Percentiles rank a stretch among this genome's conserved stretches.
Conservation (phyloP, 2,888 invertebrate genomes). For the Muschampia plurimacula region DNA sequence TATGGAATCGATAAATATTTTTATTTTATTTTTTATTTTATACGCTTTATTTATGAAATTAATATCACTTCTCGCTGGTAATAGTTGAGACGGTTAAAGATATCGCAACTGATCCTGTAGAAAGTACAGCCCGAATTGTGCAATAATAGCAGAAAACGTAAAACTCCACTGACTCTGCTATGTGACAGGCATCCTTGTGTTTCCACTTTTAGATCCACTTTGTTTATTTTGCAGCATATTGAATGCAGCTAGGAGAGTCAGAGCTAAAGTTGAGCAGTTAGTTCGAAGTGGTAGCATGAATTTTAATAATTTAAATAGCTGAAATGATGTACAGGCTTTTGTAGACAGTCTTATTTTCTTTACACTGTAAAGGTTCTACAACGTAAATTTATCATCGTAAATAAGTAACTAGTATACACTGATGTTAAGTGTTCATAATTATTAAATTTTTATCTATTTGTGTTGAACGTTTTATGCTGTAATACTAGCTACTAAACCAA, state of each 20-base stretch:
- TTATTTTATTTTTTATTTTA: too few species aligned
- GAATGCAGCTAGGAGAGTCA: neutral
- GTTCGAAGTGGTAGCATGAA: neutral
- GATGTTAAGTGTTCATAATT: too few species aligned
- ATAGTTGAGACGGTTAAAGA: neutral
- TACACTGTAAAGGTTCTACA: too few species aligned
- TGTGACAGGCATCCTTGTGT: conserved; percentile 6
- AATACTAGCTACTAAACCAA: too few species aligned
- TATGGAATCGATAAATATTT: neutral
- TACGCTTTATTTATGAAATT: too few species aligned
- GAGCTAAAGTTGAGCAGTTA: neutral
- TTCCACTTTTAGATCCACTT: conserved; percentile 14
- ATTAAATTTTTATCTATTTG: too few species aligned
- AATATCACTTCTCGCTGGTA: neutral
- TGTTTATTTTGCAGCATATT: neutral
- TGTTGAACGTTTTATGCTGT: too few species aligned
- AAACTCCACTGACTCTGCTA: neutral
- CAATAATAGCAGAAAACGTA: conserved; percentile 5
- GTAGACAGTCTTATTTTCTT: too few species aligned
- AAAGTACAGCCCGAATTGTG: neutral
- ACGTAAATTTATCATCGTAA: too few species aligned
- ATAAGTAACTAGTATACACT: too few species aligned
- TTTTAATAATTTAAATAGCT: neutral
- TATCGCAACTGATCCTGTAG: neutral
- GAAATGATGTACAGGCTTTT: neutral